Base-by-base conservation (phyloP, 2,888 invertebrate genomes). In the Polymixis lichenea region DNA sequence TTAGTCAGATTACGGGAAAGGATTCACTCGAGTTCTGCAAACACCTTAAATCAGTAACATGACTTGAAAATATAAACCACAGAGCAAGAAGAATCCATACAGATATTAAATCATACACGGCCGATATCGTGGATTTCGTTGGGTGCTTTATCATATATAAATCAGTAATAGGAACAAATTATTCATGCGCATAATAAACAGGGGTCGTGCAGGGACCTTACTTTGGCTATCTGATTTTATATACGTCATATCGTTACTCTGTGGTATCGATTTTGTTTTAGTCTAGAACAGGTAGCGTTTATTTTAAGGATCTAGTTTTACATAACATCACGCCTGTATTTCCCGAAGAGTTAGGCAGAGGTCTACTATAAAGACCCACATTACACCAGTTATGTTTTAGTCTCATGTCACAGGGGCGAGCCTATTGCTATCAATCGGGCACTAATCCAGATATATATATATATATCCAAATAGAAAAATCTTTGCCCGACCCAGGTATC, bases 181-280 rank as follows among this genome's bases (percentile, higher is more conserved):
- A 96, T 96, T 95, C 95, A 96, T 96, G 96, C 96, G 94, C 96
- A 96, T 96, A 95, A 90, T 95, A 96, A 96, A 91, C 90, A 93
- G 91, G 91, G 92, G 93, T 95, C 95, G 95, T 95, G 95, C 90
- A 83, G 89, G 89, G 88, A 90, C 91, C 92, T 93, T 92, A 93
- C 94, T 94, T 94, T 93, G 93, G 87, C 87, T 90, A 90, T 89
- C 89, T 87, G 89, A 90, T 92, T 91, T 86, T 87, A 82, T 88
- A 89, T 86, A 89, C 90, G 86, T 91, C 87, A 86, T 84, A 87
- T 87, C 85, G 84, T 88, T 88, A 86, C 81, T 81, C 85, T 85
- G 62, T 60, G 61, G 46, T 75, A 74, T 75, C 69, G 82, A 83
- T 85, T 80, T 78, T 67, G 62, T 78, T 82, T 77, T 82, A 87